Percentiles rank a stretch among this genome's conserved stretches.
phyloP scores from a whole-genome alignment of 2,797 vertebrate species.

The Sebastes melanostomus region DNA sequence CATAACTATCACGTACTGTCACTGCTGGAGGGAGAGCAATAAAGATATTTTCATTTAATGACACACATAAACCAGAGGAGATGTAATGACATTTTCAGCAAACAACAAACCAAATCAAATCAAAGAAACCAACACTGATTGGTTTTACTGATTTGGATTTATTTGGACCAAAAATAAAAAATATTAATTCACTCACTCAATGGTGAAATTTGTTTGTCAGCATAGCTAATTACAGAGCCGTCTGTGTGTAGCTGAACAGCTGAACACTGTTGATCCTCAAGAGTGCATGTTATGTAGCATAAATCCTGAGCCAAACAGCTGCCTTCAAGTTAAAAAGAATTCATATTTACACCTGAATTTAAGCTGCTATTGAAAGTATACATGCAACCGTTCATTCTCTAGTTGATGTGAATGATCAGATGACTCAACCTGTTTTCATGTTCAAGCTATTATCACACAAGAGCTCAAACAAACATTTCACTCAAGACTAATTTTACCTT shows the following conservation, averaged over 20 bases:
- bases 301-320: background rate
- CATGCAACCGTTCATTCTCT: background rate
- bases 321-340: background rate
- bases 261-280: background rate
- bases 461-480: background rate
- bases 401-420: background rate
- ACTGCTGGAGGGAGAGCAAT: slow-evolving; percentile 33
- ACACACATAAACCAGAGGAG: slow-evolving; percentile 4
- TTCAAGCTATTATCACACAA: background rate
- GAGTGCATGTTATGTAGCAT: background rate
- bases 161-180: background rate
- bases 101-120: background rate
- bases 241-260: background rate
- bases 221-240: background rate
- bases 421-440: background rate
- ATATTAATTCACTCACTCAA: background rate
- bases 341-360: background rate
- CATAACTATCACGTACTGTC: slow-evolving; percentile 44
- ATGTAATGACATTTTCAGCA: background rate
- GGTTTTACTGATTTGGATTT: background rate
- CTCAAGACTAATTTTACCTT: background rate
- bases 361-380: background rate
- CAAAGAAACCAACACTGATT: background rate
- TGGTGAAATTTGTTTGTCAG: background rate
- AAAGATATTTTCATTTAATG: slow-evolving; percentile 19